Base-by-base conservation (phyloP, 2,113 vertebrate species). In the Setophaga kirtlandii region DNA sequence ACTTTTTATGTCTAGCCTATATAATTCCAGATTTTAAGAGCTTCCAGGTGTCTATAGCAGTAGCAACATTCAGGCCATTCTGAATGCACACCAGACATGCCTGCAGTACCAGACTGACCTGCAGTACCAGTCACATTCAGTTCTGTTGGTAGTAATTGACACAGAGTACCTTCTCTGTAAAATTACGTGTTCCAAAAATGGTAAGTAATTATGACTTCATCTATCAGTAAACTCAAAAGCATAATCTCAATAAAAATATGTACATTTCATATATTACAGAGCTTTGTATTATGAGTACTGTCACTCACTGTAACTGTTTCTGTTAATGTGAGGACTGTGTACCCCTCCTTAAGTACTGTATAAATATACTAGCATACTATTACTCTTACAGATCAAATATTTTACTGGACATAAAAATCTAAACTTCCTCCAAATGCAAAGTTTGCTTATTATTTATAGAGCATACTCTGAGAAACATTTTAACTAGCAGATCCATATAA, bases 131-230 rank as follows among this genome's bases (percentile, higher is more conserved):
- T 2, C 28, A 28, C 42, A 56, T 52, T 67, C 2, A 28, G 55
- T 41, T 53, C 77, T 74, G 8, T 2, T n/a, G 22, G 30, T 2
- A 3, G 2, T 41, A 77, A 58, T 1, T 56, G n/a, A 42, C 17
- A 74, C 10, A 50, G 27, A 60, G 11, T 7, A 69, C 25, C 28
- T 63, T 42, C 39, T 31, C 30, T 63, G 16, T 37, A 91, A 89
- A 91, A 94, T 27, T n/a, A 10, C 0, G 0, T 49, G 21, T 41
- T 80, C 25, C 28, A 73, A 59, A 68, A 63, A 2, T 1, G 0
- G 15, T 15, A 50, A 58, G 13, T 11, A 83, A 80, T 73, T 56
- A 65, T 39, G 18, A 76, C 12, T 41, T 69, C 8, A 83, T 21
- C 30, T 37, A 83, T 28, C 24, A 62, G 15, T 37, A 22, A 70